Percentiles rank a stretch among this genome's conserved stretches.
Conservation (phyloP, 2,113 vertebrate genomes). For the Leiothrix lutea region DNA sequence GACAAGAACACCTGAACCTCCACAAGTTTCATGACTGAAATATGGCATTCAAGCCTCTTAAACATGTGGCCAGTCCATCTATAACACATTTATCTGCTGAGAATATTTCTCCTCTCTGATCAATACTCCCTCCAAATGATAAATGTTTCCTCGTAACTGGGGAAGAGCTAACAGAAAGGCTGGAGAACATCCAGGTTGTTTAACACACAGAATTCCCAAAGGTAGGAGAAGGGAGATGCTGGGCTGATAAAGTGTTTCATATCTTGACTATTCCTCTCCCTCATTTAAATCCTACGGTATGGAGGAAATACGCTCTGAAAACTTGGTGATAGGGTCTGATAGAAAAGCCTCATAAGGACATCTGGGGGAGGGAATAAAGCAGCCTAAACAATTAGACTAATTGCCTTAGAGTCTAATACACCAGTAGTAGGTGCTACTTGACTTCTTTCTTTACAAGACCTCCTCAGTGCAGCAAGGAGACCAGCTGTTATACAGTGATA, state of each 20-base stretch:
- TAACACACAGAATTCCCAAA: background rate
- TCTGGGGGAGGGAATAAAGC: background rate
- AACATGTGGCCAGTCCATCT: background rate
- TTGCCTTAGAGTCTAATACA: background rate
- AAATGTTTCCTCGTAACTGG: background rate
- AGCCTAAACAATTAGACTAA: background rate
- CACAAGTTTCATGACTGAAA: background rate
- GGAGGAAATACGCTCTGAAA: background rate
- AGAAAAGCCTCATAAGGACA: background rate
- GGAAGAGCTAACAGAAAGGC: background rate
- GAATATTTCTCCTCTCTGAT: background rate
- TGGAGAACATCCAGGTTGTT: background rate
- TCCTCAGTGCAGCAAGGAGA: background rate
- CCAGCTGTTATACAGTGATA: background rate
- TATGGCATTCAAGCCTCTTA: background rate
- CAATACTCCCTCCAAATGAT: background rate
- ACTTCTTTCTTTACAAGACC: background rate
- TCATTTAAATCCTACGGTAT: background rate
- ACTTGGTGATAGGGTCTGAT: background rate
- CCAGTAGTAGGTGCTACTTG: background rate
- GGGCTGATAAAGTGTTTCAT: background rate
- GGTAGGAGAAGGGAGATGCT: background rate
- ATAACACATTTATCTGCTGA: background rate
- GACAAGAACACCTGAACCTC: background rate
- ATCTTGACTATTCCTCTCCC: background rate